Evolutionary conservation across 2,797 vertebrate species (phyloP).

Genomic region (Poeciliopsis gracilis): DNA sequence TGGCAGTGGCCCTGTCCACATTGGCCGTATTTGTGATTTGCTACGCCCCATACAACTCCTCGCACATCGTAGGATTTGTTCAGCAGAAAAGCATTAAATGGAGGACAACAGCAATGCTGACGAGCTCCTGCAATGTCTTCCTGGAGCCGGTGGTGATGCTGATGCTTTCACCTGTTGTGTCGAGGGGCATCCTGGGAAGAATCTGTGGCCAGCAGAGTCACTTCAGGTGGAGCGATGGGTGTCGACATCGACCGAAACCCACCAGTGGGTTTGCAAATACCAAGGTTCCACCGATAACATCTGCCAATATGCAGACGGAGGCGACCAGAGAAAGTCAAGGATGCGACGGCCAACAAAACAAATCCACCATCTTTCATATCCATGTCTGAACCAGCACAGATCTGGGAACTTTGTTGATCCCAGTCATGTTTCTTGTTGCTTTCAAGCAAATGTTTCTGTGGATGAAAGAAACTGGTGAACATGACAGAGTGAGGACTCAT

Average conservation of each 20-base stretch:
- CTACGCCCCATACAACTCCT: conserved; percentile 88
- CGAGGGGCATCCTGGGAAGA: conserved; percentile 60
- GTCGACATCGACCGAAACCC: conserved; percentile 4
- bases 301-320: conserved; percentile 37
- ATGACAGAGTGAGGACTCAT: neutral
- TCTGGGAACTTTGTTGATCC: neutral
- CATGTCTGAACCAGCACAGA: neutral
- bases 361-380: neutral
- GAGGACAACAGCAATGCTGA: conserved; percentile 83
- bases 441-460: neutral
- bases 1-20: conserved; percentile 83
- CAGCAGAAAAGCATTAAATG: conserved; percentile 66
- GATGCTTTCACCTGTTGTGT: conserved; percentile 73
- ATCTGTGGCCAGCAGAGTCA: conserved; percentile 63
- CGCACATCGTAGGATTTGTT: conserved; percentile 84
- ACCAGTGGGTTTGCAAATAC: conserved; percentile 11
- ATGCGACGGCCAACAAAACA: neutral
- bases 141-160: conserved; percentile 87
- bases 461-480: conserved; percentile 3
- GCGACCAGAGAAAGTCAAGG: conserved; percentile 29
- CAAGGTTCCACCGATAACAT: neutral
- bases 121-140: conserved; percentile 87
- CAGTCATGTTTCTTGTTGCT: neutral
- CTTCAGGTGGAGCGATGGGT: conserved; percentile 32
- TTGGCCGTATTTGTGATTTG: conserved; percentile 86